phyloP scores from a whole-genome alignment of 2,888 invertebrate genomes.

The Nomada hirtipes region DNA sequence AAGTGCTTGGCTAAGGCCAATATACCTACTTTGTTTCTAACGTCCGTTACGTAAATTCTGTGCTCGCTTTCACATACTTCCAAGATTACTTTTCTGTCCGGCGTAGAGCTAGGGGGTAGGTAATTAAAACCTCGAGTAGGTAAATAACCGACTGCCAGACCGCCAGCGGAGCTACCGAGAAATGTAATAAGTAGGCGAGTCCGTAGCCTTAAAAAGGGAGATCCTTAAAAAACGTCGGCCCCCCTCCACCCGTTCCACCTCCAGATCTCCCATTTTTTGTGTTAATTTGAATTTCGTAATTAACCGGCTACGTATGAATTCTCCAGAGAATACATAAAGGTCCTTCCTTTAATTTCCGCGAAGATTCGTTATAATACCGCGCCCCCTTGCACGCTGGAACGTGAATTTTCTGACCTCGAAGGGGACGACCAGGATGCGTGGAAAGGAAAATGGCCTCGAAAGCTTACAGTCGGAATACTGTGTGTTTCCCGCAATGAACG shows the following conservation, averaged over 20 bases:
- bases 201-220: conserved; percentile 79
- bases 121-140: conserved; percentile 84
- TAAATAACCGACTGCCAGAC: conserved; percentile 83
- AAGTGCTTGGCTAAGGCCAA: conserved; percentile 66
- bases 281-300: conserved; percentile 84
- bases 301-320: conserved; percentile 79
- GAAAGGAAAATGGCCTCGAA: conserved; percentile 65
- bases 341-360: conserved; percentile 81
- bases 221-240: conserved; percentile 80
- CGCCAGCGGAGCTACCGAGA: conserved; percentile 72
- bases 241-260: conserved; percentile 34
- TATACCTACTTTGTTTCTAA: conserved; percentile 71
- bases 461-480: conserved; percentile 62
- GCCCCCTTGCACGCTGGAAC: conserved; percentile 65
- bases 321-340: conserved; percentile 80
- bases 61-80: conserved; percentile 73
- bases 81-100: conserved; percentile 75
- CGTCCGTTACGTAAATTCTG: conserved; percentile 70
- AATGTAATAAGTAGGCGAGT: conserved; percentile 80
- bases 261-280: conserved; percentile 82
- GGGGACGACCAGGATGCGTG: conserved; percentile 54
- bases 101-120: conserved; percentile 71
- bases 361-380: conserved; percentile 77
- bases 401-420: conserved; percentile 74
- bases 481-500: conserved; percentile 49